phyloP scores from a whole-genome alignment of 2,113 vertebrate genomes.

The Heliornis fulica region DNA sequence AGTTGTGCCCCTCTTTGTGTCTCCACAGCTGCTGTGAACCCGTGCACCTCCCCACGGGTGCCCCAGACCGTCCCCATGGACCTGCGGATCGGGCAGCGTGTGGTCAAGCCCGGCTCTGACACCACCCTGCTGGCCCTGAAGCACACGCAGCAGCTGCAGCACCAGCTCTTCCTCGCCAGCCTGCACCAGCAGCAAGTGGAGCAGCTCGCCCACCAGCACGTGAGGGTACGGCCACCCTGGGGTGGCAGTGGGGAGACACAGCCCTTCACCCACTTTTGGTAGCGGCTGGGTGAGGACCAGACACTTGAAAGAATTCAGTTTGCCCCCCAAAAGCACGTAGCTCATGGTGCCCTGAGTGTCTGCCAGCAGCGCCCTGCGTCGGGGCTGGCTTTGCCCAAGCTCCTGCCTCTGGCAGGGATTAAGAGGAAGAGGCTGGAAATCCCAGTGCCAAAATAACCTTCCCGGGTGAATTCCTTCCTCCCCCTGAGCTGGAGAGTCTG shows the following conservation, averaged over 20 bases:
- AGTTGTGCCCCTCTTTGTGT: not conserved
- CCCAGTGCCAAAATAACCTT: not conserved
- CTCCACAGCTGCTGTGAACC: slow-evolving; percentile 60
- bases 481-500: not conserved
- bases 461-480: not conserved
- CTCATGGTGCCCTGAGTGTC: fast-evolving
- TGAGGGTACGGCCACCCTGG: slow-evolving; percentile 63
- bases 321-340: not conserved
- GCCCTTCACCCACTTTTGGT: fast-evolving
- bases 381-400: not conserved
- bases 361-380: not conserved
- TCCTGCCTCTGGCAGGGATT: not conserved
- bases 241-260: fast-evolving
- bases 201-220: slow-evolving; percentile 69
- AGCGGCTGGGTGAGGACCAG: fast-evolving
- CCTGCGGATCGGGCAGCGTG: slow-evolving; percentile 85
- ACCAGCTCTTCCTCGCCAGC: slow-evolving; percentile 80
- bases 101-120: slow-evolving; percentile 73
- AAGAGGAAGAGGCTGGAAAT: not conserved
- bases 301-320: fast-evolving
- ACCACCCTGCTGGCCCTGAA: slow-evolving; percentile 80
- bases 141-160: slow-evolving; percentile 77
- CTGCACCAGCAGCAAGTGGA: slow-evolving; percentile 81
- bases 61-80: slow-evolving; percentile 85
- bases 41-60: slow-evolving; percentile 57